Evolutionary conservation across 2,888 invertebrate genomes (phyloP).

Genomic region (Bugula neritina): DNA sequence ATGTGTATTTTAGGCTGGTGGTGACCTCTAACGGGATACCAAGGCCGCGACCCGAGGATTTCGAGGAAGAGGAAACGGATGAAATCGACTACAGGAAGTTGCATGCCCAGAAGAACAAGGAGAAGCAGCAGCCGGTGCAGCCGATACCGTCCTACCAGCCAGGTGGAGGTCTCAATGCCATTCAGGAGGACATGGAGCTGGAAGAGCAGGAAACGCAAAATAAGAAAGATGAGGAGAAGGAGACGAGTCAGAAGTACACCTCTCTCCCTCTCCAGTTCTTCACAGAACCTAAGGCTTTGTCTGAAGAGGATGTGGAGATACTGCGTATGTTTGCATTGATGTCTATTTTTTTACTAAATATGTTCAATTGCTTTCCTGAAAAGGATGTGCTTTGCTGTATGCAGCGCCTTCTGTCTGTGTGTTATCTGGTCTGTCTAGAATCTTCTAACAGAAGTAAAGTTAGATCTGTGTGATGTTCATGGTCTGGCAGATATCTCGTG

Average conservation of each 20-base stretch:
- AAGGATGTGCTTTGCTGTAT: too few relatives aligned
- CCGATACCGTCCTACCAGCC: constrained; percentile 14
- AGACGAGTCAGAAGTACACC: not conserved
- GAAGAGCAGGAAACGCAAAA: constrained; percentile 1
- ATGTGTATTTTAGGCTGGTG: constrained; percentile 38
- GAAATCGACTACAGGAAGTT: constrained; percentile 27
- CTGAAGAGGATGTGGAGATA: constrained; percentile 5
- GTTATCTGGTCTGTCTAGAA: too few relatives aligned
- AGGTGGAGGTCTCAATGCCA: constrained; percentile 6
- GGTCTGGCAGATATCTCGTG: not conserved
- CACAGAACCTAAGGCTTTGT: constrained; percentile 20
- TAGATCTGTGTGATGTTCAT: not conserved
- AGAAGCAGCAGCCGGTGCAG: not conserved
- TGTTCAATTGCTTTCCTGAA: too few relatives aligned
- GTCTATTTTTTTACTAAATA: too few relatives aligned
- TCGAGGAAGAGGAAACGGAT: constrained; percentile 39
- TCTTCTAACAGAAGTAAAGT: too few relatives aligned
- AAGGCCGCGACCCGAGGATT: constrained; percentile 46
- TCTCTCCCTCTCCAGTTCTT: not conserved
- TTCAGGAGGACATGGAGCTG: constrained; percentile 18
- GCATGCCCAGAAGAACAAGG: constrained; percentile 9
- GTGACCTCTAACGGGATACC: constrained; percentile 42
- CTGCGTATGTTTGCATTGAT: constrained; percentile 1
- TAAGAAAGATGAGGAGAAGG: not conserved
- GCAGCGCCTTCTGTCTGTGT: too few relatives aligned